Evolutionary conservation across 2,113 vertebrate genomes (phyloP).

Genomic region (Eptesicus fuscus): DNA sequence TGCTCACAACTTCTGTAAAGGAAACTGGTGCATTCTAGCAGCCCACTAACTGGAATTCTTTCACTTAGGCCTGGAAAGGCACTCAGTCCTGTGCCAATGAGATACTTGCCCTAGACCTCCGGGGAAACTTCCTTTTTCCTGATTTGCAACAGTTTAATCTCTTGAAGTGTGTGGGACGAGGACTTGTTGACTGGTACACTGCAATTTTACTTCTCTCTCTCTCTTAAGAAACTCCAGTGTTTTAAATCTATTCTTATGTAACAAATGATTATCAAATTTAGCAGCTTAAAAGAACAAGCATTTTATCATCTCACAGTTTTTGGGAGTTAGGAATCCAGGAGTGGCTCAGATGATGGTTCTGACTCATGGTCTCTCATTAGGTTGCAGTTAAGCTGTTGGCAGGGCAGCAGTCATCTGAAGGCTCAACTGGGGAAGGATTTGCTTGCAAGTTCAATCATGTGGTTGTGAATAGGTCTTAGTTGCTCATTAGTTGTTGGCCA

Average conservation of each 20-base stretch:
- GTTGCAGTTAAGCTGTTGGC: neutral
- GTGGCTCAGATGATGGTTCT: neutral
- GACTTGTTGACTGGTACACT: neutral
- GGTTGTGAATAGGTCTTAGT: neutral
- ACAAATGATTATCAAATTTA: neutral
- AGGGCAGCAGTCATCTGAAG: neutral
- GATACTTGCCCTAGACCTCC: neutral
- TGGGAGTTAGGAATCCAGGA: neutral
- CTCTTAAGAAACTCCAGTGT: neutral
- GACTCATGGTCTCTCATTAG: neutral
- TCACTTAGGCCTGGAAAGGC: neutral
- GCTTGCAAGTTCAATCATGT: neutral
- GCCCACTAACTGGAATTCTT: neutral
- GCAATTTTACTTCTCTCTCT: neutral
- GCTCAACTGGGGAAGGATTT: neutral
- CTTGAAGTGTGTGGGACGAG: neutral
- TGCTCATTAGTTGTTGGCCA: neutral
- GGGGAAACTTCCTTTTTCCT: neutral
- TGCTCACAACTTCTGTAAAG: neutral
- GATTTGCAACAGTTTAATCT: neutral
- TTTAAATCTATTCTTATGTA: neutral
- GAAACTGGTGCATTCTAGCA: neutral
- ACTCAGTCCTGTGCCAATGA: neutral
- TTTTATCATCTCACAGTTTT: neutral
- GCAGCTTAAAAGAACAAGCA: neutral